These are phyloP conservation scores for Ptychochromis oligacanthus DNA, from an alignment of 2,113 vertebrate species.

Conservation along the genomic window DNA sequence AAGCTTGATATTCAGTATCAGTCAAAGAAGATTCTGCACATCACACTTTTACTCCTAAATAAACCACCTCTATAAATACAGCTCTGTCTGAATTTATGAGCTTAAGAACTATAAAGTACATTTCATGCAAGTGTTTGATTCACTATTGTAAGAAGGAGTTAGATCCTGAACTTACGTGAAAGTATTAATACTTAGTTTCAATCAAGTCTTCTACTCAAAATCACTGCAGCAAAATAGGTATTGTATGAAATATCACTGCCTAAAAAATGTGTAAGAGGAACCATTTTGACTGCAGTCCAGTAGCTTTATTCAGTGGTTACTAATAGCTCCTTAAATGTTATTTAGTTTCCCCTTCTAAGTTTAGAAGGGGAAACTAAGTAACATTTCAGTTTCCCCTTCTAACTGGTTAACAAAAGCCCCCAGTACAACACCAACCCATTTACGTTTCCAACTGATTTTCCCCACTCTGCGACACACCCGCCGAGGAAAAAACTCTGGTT, in stretches of 20 bases:
- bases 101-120: background rate
- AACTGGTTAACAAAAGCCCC: too few relatives aligned
- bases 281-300: background rate
- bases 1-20: constrained; percentile 31
- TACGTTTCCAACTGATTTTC: too few relatives aligned
- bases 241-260: too few relatives aligned
- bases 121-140: background rate
- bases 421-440: too few relatives aligned
- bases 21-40: background rate
- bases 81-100: background rate
- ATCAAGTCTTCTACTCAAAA: background rate
- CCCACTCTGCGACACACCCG: too few relatives aligned
- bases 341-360: too few relatives aligned
- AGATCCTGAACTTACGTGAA: background rate
- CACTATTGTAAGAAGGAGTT: background rate
- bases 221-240: background rate
- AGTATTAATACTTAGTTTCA: background rate
- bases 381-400: too few relatives aligned
- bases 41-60: background rate
- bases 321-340: too few relatives aligned
- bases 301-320: background rate
- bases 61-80: background rate
- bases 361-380: too few relatives aligned
- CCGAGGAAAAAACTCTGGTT: too few relatives aligned
- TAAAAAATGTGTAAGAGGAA: background rate